Evolutionary conservation across 2,113 vertebrate species (phyloP), one percentile per base, ranked within the genome.

Genomic region (Podarcis cretensis): DNA sequence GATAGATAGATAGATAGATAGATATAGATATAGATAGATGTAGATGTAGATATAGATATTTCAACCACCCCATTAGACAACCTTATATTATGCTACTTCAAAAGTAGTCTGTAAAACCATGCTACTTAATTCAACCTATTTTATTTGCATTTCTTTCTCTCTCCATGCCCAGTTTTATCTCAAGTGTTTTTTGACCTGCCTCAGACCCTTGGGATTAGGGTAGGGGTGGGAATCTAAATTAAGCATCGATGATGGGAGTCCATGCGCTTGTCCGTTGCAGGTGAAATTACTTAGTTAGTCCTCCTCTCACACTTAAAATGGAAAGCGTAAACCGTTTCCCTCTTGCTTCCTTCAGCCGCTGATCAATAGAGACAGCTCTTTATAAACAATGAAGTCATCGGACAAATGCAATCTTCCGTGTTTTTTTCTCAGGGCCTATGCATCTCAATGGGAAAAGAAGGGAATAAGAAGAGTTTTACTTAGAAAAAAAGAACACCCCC

Each of bases 361-460:
- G 92, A 92, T 93, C 90, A 90, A 91, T 92, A 92, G 81, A 1
- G 6, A 91, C 89, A 93, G 87, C 43, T 92, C 92, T 88, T 90
- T 93, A 90, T 87, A 92, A 93, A 90, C 88, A 93, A 90, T 92
- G 78, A 71, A 87, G 87, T 84, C 2, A 0, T 77, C 0, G 0
- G 78, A 87, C 85, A 92, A 95, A 91, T 88, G 85, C 77, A 93
- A 74, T 94, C 87, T 88, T 92, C 84, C 32, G 89, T 92, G 48
- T 21, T 6, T 16, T 23, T 10, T 12, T 88, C 68, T 30, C 20
- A 30, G 43, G 85, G 25, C 69, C 88, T 59, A 82, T 81, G 73
- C 6, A 54, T 59, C 78, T 90, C 48, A 43, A 23, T 12, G 82
- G 83, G 3, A 54, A 85, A 82, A 43, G 59, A 77, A 18, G 57